Conservation (phyloP, 2,113 vertebrate species). For the Brachypodius melanocephalos region DNA sequence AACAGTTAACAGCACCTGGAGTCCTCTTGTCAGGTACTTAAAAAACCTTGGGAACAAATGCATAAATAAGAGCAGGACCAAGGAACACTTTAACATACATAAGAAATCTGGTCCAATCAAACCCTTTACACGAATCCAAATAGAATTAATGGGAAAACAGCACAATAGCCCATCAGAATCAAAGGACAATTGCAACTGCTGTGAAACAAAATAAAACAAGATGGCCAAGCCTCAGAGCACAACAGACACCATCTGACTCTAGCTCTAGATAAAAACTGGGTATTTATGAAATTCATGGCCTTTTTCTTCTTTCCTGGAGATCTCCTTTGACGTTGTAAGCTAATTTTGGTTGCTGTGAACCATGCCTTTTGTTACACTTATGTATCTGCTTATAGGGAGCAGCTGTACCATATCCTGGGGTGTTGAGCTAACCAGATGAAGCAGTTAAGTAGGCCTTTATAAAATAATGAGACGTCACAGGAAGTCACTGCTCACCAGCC, state of each 20-base stretch:
- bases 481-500: background rate
- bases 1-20: background rate
- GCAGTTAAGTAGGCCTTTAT: background rate
- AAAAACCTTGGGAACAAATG: background rate
- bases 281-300: background rate
- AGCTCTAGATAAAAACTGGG: background rate
- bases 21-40: background rate
- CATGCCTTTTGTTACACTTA: background rate
- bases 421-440: background rate
- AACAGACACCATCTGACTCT: background rate
- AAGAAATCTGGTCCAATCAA: background rate
- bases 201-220: background rate
- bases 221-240: background rate
- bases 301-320: background rate
- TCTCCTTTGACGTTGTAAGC: background rate
- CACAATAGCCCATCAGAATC: background rate
- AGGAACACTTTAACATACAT: background rate
- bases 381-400: background rate
- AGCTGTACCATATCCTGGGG: background rate
- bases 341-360: background rate
- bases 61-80: background rate
- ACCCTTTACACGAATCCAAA: background rate
- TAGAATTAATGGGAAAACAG: background rate
- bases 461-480: background rate
- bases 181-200: background rate